phyloP scores from a whole-genome alignment of 1,140 invertebrate genomes.

The Dendrolimus kikuchii region DNA sequence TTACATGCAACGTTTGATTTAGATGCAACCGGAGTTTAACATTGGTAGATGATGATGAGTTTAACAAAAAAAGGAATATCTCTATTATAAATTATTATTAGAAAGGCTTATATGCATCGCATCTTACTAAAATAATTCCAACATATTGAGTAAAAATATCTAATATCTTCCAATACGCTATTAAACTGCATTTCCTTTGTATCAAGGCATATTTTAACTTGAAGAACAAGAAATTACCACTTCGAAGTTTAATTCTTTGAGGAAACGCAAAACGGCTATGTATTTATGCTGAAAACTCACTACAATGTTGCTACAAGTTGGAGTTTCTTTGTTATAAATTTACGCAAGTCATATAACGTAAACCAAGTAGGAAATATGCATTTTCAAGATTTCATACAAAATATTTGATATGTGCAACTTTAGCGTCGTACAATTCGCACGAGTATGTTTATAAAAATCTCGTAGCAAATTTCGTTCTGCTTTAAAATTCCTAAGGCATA shows the following conservation, averaged over 20 bases:
- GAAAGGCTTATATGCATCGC: too few relatives aligned
- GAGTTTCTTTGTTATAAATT: slow-evolving; percentile 17
- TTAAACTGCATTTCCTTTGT: too few relatives aligned
- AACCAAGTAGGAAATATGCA: slow-evolving; percentile 15
- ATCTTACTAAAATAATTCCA: too few relatives aligned
- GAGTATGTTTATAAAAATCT: slow-evolving; percentile 12
- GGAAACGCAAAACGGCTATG: slow-evolving; percentile 18
- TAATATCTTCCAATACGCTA: too few relatives aligned
- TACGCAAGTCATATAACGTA: background rate
- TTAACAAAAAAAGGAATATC: too few relatives aligned
- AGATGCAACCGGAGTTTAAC: too few relatives aligned
- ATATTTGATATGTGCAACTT: slow-evolving; percentile 4
- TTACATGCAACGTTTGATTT: too few relatives aligned
- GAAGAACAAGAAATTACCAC: slow-evolving; percentile 22
- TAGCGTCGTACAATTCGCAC: background rate
- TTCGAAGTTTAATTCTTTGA: slow-evolving; percentile 22
- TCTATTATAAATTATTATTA: too few relatives aligned
- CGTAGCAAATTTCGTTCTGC: slow-evolving; percentile 14
- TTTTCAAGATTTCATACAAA: slow-evolving; percentile 11
- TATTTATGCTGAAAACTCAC: slow-evolving; percentile 14
- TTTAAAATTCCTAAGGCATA: slow-evolving; percentile 15
- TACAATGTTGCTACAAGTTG: slow-evolving; percentile 20
- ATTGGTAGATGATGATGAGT: too few relatives aligned
- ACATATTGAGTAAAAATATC: too few relatives aligned
- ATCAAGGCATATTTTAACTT: too few relatives aligned